These are phyloP conservation scores for Corydoras maculifer DNA, from an alignment of 2,113 vertebrate genomes.

Conservation along the genomic window DNA sequence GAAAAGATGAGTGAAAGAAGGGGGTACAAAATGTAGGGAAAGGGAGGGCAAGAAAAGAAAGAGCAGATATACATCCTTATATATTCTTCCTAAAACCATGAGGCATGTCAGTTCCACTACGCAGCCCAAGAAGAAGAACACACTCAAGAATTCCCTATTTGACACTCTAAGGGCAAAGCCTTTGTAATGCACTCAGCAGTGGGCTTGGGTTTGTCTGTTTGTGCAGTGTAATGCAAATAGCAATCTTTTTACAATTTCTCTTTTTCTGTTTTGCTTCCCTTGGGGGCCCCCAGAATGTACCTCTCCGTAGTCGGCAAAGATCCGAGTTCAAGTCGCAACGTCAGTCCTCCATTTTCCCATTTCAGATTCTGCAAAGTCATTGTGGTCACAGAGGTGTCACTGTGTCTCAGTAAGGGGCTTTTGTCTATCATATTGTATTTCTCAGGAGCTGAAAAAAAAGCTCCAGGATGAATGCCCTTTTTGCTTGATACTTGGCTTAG, in stretches of 20 bases:
- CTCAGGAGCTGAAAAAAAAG: slow-evolving; percentile 20
- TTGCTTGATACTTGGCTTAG: slow-evolving; percentile 13
- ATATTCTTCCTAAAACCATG: too few relatives aligned
- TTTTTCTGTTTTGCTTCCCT: slow-evolving; percentile 10
- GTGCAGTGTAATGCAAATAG: slow-evolving; percentile 36
- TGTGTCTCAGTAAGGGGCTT: slow-evolving; percentile 31
- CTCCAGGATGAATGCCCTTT: slow-evolving; percentile 3
- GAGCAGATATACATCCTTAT: slow-evolving; percentile 13
- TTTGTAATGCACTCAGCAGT: slow-evolving; percentile 29
- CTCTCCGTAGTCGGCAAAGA: slow-evolving; percentile 17
- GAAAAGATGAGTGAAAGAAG: slow-evolving; percentile 7
- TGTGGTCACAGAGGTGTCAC: slow-evolving; percentile 26
- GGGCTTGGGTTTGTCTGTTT: slow-evolving; percentile 13
- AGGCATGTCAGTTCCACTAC: too few relatives aligned
- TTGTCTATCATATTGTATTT: slow-evolving; percentile 34
- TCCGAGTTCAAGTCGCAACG: slow-evolving; percentile 7
- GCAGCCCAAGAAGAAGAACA: slow-evolving; percentile 19
- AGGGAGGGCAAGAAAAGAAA: not conserved
- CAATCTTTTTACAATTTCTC: slow-evolving; percentile 7
- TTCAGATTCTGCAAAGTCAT: slow-evolving; percentile 26
- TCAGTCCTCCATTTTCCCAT: not conserved
- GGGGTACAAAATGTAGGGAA: not conserved
- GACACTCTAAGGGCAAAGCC: slow-evolving; percentile 20
- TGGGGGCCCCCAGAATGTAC: not conserved
- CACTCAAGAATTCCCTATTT: slow-evolving; percentile 17